Evolutionary conservation across 1,140 invertebrate genomes (phyloP), one percentile per base, ranked within the genome.

Genomic region (Rhizoglyphus robini): DNA sequence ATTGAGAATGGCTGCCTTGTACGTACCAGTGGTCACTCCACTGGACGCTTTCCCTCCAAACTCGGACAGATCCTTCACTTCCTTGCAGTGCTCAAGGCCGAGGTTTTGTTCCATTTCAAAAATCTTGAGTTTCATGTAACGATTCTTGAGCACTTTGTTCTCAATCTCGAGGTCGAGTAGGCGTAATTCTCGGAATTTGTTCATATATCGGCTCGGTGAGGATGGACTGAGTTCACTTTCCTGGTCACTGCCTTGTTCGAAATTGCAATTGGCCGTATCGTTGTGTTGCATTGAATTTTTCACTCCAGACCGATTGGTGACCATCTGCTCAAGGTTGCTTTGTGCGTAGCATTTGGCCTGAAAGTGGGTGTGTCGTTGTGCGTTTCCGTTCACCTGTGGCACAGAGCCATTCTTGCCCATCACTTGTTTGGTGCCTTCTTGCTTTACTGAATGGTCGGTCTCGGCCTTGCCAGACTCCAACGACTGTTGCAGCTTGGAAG

Each of bases 121-220:
- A 2, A 60, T 60, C n/a, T 60, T 60, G 23, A 60, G 29, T 46
- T 60, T 60, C 58, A 60, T 60, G 13, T 32, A 60, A 34, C 58
- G 58, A 60, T 60, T 60, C 27, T 60, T 60, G 2, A 60, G 58
- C 1, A 60, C 27, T 46, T 60, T 60, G 27, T 60, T 60, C 29
- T 60, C 58, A 60, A 60, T 60, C 29, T 60, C 58, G 4, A 60
- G 30, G 3, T 60, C 58, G 1, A 60, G 3, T 27, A 60, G 36
- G 13, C 58, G 15, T 20, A 29, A 27, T 46, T 60, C 58, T 27
- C 51, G 51, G 23, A 54, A 54, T 32, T 54, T 54, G 51, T 54
- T 54, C 51, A 54, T 32, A 23, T 54, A 54, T 25, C 51, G 51
- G 20, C 23, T 54, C 15, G 51, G 51, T 8, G 36, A 41, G 8